phyloP scores from a whole-genome alignment of 1,140 invertebrate species.

The Tribolium madens region DNA sequence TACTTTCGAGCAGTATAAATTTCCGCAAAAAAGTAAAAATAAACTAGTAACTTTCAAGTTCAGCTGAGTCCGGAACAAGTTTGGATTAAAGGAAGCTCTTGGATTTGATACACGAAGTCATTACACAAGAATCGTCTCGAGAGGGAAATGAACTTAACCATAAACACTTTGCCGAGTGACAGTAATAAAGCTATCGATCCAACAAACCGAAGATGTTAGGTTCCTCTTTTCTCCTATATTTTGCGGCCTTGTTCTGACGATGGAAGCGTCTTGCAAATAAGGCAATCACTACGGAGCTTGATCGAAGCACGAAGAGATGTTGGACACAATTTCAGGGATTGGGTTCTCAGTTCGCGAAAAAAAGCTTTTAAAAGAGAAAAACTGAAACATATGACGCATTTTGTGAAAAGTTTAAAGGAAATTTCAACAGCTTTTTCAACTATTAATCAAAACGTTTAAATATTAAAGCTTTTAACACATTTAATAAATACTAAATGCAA shows the following conservation, averaged over 20 bases:
- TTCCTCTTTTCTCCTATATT: constrained; percentile 22
- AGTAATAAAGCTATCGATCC: constrained; percentile 45
- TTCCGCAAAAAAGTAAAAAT: constrained; percentile 26
- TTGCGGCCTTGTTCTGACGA: constrained; percentile 4
- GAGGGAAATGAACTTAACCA: constrained; percentile 45
- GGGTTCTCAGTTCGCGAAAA: constrained; percentile 7
- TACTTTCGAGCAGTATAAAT: constrained; percentile 26
- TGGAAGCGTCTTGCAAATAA: constrained; percentile 15
- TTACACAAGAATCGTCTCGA: constrained; percentile 37
- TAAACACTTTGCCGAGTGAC: constrained; percentile 45
- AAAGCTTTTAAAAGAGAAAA: constrained; percentile 24
- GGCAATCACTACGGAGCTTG: constrained; percentile 2
- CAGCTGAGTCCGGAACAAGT: constrained; percentile 23
- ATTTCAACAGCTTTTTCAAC: neutral
- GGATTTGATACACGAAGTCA: constrained; percentile 35
- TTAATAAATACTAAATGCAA: too few species aligned
- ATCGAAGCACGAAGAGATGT: neutral
- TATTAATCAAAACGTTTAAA: neutral
- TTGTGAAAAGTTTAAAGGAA: neutral
- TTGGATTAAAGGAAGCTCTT: constrained; percentile 28
- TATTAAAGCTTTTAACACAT: neutral
- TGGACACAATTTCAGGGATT: constrained; percentile 20
- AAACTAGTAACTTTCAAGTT: constrained; percentile 7
- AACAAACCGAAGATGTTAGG: constrained; percentile 30
- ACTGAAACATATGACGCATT: neutral